These are phyloP conservation scores for Oikopleura dioica DNA, from an alignment of 23 tunicate species.

Conservation along the genomic window DNA sequence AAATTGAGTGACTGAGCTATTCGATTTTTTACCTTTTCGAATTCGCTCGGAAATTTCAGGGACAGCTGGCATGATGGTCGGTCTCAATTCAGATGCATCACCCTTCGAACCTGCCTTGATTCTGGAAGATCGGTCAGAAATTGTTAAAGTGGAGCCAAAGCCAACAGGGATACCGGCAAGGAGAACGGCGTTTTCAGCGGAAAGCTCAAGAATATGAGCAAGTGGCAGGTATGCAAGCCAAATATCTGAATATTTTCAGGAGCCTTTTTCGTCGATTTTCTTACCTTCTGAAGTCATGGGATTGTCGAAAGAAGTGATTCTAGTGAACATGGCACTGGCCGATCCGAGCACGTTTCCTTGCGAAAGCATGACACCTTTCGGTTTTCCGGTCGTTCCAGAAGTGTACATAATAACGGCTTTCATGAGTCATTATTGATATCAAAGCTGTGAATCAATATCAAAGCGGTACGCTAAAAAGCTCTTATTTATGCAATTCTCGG, in stretches of 20 bases:
- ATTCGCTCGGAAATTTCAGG: conserved; percentile 20
- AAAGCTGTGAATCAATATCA: no score
- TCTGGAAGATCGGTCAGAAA: conserved; percentile 57
- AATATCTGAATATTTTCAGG: no score
- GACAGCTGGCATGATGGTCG: conserved; percentile 83
- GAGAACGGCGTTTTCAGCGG: conserved; percentile 38
- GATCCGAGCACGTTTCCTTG: conserved; percentile 59
- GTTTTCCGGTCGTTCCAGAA: conserved; percentile 79
- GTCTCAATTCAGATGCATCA: conserved; percentile 43
- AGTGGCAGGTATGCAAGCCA: conserved; percentile 79
- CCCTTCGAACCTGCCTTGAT: conserved; percentile 69
- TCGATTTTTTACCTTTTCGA: conserved; percentile 14
- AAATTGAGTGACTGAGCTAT: no score
- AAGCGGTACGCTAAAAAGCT: no score
- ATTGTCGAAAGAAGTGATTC: conserved; percentile 24
- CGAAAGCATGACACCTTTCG: conserved; percentile 67
- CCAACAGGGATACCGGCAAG: conserved; percentile 44
- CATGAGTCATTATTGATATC: no score
- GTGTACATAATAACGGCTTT: conserved; percentile 91
- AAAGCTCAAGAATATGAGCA: conserved; percentile 81
- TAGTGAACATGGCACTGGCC: conserved; percentile 29
- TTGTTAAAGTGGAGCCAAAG: conserved; percentile 57
- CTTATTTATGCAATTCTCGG: no score
- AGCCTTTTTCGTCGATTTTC: no score
- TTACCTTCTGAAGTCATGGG: no score